Conservation (phyloP, 1,140 invertebrate species). For the Oscheius sp. region DNA sequence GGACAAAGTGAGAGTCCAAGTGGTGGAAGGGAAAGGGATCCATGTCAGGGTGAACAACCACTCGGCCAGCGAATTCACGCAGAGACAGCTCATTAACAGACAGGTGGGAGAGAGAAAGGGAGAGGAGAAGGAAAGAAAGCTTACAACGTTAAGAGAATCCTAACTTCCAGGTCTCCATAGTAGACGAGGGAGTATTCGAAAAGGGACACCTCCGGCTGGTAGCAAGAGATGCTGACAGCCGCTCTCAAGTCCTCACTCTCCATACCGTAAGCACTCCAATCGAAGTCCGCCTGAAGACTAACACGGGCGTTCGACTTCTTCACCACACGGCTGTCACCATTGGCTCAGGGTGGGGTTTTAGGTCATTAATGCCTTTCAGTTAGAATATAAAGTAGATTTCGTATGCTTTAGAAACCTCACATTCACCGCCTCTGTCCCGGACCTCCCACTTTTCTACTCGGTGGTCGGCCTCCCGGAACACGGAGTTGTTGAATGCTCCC, state of each 20-base stretch:
- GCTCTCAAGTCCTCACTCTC: slow-evolving; percentile 24
- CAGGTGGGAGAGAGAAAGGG: no score
- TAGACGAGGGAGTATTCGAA: slow-evolving; percentile 11
- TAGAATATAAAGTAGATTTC: not conserved
- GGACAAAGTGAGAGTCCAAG: slow-evolving; percentile 37
- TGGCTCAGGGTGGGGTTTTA: slow-evolving; percentile 8
- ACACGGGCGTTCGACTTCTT: slow-evolving; percentile 48
- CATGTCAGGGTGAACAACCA: slow-evolving; percentile 24
- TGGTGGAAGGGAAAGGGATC: slow-evolving; percentile 25
- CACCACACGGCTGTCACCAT: slow-evolving; percentile 48
- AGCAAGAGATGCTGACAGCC: slow-evolving; percentile 27
- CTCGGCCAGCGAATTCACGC: slow-evolving; percentile 41
- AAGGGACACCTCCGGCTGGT: slow-evolving; percentile 27
- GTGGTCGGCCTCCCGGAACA: slow-evolving; percentile 56
- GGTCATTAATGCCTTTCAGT: not conserved
- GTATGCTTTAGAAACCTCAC: slow-evolving; percentile 42
- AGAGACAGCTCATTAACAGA: slow-evolving; percentile 47
- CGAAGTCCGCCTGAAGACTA: slow-evolving; percentile 38
- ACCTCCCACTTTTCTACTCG: slow-evolving; percentile 40
- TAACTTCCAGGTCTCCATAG: slow-evolving; percentile 43
- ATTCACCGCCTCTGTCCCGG: slow-evolving; percentile 49
- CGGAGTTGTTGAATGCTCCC: slow-evolving; percentile 54
- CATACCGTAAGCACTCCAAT: slow-evolving; percentile 42
- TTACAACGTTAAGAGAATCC: slow-evolving; percentile 21
- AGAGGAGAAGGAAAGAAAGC: no score